These are phyloP conservation scores for Stenodera caucasica DNA, from an alignment of 2,888 invertebrate species.

Conservation along the genomic window DNA sequence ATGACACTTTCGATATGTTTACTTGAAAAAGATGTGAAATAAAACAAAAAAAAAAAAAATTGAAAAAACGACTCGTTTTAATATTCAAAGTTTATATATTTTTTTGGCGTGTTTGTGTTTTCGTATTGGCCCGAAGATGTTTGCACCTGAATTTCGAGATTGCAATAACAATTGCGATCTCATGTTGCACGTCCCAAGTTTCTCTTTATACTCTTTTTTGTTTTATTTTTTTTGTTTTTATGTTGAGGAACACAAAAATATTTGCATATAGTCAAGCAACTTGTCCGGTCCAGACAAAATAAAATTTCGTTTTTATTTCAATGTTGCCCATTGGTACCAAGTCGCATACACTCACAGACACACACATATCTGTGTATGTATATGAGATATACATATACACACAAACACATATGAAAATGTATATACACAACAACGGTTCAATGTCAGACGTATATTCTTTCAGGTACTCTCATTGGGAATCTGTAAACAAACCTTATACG, in stretches of 20 bases:
- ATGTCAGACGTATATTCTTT: slow-evolving; percentile 23
- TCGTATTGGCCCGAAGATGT: not conserved
- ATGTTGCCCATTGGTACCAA: slow-evolving; percentile 7
- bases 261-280: slow-evolving; percentile 47
- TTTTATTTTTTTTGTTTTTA: slow-evolving; percentile 27
- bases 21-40: slow-evolving; percentile 26
- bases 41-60: no score
- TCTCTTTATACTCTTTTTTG: slow-evolving; percentile 4
- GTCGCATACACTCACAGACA: not conserved
- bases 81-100: slow-evolving; percentile 1
- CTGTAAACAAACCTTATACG: slow-evolving; percentile 22
- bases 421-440: slow-evolving; percentile 21
- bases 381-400: not conserved
- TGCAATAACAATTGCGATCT: slow-evolving; percentile 38
- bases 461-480: slow-evolving; percentile 25
- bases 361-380: no score
- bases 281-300: slow-evolving; percentile 46
- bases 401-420: not conserved
- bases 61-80: not conserved
- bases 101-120: not conserved
- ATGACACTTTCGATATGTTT: slow-evolving; percentile 32
- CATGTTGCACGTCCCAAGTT: slow-evolving; percentile 36
- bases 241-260: slow-evolving; percentile 38
- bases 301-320: slow-evolving; percentile 13
- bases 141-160: slow-evolving; percentile 14